phyloP scores from a whole-genome alignment of 2,113 vertebrate genomes.

The Rhegmatorhina hoffmannsi region DNA sequence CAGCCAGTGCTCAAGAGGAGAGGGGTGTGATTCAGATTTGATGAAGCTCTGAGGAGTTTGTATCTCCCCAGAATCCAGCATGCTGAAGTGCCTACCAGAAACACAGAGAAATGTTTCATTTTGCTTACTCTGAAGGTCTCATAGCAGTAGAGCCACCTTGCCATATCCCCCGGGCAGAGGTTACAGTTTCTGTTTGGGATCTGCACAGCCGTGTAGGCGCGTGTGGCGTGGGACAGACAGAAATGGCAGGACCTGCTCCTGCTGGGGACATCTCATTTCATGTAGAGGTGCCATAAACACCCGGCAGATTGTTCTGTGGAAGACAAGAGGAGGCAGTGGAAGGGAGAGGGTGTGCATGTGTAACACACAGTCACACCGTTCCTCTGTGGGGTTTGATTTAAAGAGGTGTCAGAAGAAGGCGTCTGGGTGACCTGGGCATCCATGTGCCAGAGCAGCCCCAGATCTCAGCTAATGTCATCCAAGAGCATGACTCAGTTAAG shows the following conservation, averaged over 20 bases:
- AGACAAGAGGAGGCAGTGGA: neutral
- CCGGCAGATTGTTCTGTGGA: neutral
- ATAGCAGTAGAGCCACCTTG: neutral
- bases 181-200: neutral
- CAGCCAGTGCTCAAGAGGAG: neutral
- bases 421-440: neutral
- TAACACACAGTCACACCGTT: rapidly evolving
- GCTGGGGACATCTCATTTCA: neutral
- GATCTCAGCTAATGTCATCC: neutral
- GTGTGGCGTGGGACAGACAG: neutral
- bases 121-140: neutral
- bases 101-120: neutral
- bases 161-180: neutral
- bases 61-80: neutral
- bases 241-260: neutral
- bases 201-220: rapidly evolving
- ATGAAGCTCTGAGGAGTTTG: neutral
- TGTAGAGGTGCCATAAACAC: neutral
- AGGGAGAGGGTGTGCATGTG: neutral
- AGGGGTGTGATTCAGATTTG: neutral
- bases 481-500: neutral
- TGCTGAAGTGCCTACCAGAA: neutral
- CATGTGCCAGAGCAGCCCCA: neutral
- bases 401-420: neutral
- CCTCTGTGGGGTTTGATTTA: neutral